These are phyloP conservation scores for Onthophagus sagittarius DNA, from an alignment of 2,888 invertebrate species.

Conservation along the genomic window DNA sequence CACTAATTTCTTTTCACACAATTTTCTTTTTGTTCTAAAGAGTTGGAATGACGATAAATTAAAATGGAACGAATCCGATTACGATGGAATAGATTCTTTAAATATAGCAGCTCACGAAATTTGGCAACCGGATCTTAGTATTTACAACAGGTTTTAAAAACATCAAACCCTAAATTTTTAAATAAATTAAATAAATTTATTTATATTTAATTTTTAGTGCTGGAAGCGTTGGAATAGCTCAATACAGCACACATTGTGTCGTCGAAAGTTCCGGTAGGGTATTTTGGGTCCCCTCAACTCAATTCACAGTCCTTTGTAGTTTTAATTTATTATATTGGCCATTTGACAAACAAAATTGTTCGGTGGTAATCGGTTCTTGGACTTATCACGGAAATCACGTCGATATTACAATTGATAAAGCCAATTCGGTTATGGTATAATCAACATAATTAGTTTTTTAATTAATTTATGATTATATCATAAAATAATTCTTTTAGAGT, in stretches of 20 bases:
- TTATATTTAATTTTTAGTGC: constrained; percentile 48
- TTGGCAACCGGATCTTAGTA: constrained; percentile 73
- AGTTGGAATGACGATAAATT: constrained; percentile 73
- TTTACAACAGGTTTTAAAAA: constrained; percentile 59
- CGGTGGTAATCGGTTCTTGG: constrained; percentile 71
- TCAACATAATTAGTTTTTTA: constrained; percentile 18
- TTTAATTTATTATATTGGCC: constrained; percentile 72
- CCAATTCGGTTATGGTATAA: constrained; percentile 33
- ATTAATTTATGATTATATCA: background rate
- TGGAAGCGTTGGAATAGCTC: constrained; percentile 56
- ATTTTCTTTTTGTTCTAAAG: constrained; percentile 48
- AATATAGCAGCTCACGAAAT: constrained; percentile 67
- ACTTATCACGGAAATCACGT: constrained; percentile 61
- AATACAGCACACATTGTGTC: constrained; percentile 56
- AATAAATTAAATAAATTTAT: background rate
- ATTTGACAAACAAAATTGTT: constrained; percentile 64
- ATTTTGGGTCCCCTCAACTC: constrained; percentile 65
- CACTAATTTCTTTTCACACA: no score
- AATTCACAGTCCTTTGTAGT: constrained; percentile 62
- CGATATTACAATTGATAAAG: constrained; percentile 43
- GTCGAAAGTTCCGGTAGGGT: constrained; percentile 53
- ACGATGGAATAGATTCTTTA: constrained; percentile 59
- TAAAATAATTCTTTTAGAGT: constrained; percentile 32
- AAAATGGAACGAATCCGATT: constrained; percentile 65
- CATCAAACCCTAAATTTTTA: no score